These are phyloP conservation scores for Tenebrosternarchus preto DNA, from an alignment of 2,113 vertebrate genomes.

Conservation along the genomic window DNA sequence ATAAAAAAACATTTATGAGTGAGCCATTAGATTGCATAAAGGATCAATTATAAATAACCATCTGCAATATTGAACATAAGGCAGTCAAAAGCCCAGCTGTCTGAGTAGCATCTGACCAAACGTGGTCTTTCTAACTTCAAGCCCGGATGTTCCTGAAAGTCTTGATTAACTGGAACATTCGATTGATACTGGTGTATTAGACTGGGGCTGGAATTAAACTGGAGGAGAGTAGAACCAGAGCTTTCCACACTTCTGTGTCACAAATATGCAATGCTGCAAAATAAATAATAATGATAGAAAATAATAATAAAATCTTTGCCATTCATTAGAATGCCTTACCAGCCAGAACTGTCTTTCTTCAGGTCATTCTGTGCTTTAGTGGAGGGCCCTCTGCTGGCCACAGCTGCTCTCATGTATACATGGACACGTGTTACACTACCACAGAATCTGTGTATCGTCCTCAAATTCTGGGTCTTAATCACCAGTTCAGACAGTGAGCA, in stretches of 20 bases:
- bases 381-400: not conserved
- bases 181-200: too few species aligned
- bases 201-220: too few species aligned
- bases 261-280: too few species aligned
- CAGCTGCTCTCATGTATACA: not conserved
- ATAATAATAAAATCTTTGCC: not conserved
- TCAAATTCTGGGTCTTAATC: too few species aligned
- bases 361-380: not conserved
- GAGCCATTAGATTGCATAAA: constrained; percentile 52
- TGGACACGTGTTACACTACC: too few species aligned
- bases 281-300: too few species aligned
- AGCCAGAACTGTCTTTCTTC: not conserved
- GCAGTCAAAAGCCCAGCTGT: constrained; percentile 49
- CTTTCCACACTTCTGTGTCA: too few species aligned
- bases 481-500: too few species aligned
- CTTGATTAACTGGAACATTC: too few species aligned
- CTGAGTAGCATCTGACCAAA: constrained; percentile 65
- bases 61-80: constrained; percentile 64
- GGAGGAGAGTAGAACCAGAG: too few species aligned
- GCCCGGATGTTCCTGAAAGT: too few species aligned
- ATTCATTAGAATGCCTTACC: not conserved
- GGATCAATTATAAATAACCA: constrained; percentile 70
- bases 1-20: constrained; percentile 18
- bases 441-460: too few species aligned
- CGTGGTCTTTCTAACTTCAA: not conserved